phyloP scores from a whole-genome alignment of 1,140 invertebrate species.

The Goniozus legneri region DNA sequence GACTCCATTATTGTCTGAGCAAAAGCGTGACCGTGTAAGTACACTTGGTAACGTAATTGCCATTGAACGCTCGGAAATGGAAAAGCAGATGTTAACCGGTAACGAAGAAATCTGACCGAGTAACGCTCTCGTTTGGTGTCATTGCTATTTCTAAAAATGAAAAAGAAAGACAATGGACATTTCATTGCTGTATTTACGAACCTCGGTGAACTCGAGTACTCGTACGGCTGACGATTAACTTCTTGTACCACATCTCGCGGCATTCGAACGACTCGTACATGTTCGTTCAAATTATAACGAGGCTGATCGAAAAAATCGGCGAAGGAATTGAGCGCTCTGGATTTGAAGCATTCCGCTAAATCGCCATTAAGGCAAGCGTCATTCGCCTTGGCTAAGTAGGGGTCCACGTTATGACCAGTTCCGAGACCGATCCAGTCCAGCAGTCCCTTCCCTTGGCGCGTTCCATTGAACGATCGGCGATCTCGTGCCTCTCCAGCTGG shows the following conservation, averaged over 20 bases:
- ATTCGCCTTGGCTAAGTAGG: constrained; percentile 69
- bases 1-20: too few species aligned
- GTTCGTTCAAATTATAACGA: constrained; percentile 61
- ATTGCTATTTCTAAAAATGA: too few species aligned
- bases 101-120: too few species aligned
- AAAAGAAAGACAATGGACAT: too few species aligned
- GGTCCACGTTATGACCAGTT: constrained; percentile 67
- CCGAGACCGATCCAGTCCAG: constrained; percentile 73
- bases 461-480: constrained; percentile 25
- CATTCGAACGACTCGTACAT: constrained; percentile 66
- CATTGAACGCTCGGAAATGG: too few species aligned
- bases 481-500: neutral
- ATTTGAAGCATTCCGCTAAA: constrained; percentile 77
- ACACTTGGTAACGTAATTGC: too few species aligned
- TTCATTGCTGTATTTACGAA: too few species aligned
- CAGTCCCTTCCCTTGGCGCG: constrained; percentile 60
- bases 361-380: constrained; percentile 70
- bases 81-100: too few species aligned
- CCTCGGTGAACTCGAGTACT: constrained; percentile 64
- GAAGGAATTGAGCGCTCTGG: constrained; percentile 66
- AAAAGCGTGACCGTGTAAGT: too few species aligned
- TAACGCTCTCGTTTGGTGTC: too few species aligned
- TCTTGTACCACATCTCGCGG: constrained; percentile 61
- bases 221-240: constrained; percentile 55
- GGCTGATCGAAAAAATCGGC: constrained; percentile 69